Percentiles rank a stretch among this genome's conserved stretches.
phyloP scores from a whole-genome alignment of 2,113 vertebrate species.

The Telmatochromis brichardi region DNA sequence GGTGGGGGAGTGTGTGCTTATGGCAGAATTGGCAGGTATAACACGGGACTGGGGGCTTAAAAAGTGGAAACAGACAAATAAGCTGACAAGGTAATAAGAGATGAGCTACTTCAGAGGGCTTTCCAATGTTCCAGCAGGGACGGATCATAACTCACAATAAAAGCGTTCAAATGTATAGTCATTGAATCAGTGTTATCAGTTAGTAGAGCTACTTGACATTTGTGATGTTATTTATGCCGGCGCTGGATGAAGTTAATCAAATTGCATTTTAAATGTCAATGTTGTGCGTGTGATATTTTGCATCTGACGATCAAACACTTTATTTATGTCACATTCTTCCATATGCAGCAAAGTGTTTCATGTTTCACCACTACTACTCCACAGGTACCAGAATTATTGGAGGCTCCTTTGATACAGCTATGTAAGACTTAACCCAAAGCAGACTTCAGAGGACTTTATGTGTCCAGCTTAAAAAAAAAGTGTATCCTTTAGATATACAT shows the following conservation, averaged over 20 bases:
- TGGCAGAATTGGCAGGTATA: slow-evolving; percentile 35
- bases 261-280: slow-evolving; percentile 21
- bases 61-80: slow-evolving; percentile 39
- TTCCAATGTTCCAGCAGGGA: neutral
- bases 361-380: neutral
- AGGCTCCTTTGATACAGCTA: neutral
- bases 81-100: slow-evolving; percentile 50
- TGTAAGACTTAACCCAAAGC: neutral
- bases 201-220: slow-evolving; percentile 8
- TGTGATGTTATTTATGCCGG: slow-evolving; percentile 10
- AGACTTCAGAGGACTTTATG: neutral
- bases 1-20: slow-evolving; percentile 13
- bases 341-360: neutral
- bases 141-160: slow-evolving; percentile 21
- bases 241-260: neutral
- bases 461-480: neutral
- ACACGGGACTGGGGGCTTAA: neutral
- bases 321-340: neutral
- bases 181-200: neutral
- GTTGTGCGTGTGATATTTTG: neutral
- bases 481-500: neutral
- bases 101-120: neutral
- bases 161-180: neutral
- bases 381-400: neutral
- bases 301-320: neutral